Evolutionary conservation across 2,888 invertebrate genomes (phyloP).

Genomic region (Hedya salicella): DNA sequence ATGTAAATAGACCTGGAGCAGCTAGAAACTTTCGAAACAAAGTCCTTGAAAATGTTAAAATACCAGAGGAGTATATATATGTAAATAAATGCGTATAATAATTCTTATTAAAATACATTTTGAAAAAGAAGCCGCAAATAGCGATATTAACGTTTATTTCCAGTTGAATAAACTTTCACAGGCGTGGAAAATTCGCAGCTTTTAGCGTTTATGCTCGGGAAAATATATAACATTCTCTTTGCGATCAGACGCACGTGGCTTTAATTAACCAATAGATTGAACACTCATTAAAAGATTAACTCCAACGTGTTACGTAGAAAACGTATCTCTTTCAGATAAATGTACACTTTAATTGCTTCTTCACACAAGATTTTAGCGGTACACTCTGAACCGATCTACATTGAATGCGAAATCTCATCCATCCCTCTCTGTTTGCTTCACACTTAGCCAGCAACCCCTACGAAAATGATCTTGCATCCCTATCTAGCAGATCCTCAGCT

Average conservation of each 20-base stretch:
- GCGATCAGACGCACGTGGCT: slow-evolving; percentile 36
- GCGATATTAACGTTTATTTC: not conserved
- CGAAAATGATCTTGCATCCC: slow-evolving; percentile 68
- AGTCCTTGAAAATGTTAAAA: too few relatives aligned
- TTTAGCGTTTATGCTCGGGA: not conserved
- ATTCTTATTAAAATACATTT: not conserved
- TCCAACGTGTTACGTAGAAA: slow-evolving; percentile 60
- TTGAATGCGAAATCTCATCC: slow-evolving; percentile 69
- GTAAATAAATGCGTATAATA: not conserved
- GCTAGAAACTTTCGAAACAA: too few relatives aligned
- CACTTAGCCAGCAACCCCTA: slow-evolving; percentile 69
- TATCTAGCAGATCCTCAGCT: slow-evolving; percentile 68
- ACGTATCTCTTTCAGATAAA: slow-evolving; percentile 72
- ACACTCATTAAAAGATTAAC: slow-evolving; percentile 62
- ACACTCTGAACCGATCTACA: slow-evolving; percentile 60
- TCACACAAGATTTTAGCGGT: slow-evolving; percentile 76
- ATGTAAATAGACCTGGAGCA: too few relatives aligned
- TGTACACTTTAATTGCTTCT: slow-evolving; percentile 81
- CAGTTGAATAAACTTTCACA: slow-evolving; percentile 17
- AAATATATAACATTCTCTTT: slow-evolving; percentile 19
- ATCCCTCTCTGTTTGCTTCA: slow-evolving; percentile 67
- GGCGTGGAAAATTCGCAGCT: slow-evolving; percentile 14
- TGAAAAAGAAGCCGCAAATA: not conserved
- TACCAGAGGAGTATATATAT: too few relatives aligned
- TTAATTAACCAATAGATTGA: slow-evolving; percentile 62